Base-by-base conservation (phyloP, 2,797 vertebrate genomes). In the Parambassis ranga region DNA sequence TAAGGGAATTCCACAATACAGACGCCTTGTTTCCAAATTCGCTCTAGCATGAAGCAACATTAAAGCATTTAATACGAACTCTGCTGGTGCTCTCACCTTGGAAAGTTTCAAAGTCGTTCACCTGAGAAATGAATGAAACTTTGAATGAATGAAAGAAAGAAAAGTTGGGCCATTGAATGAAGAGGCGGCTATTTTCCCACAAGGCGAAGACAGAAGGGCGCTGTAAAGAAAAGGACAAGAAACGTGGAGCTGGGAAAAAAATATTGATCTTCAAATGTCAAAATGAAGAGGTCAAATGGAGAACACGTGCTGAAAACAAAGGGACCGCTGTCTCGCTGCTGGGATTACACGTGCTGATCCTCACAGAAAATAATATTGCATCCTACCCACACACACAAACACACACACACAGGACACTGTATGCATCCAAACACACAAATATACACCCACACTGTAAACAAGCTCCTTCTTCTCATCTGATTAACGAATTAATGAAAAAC, bases 181-280 rank as follows among this genome's bases (percentile, higher is more conserved):
- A n/a, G n/a, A n/a, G n/a, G n/a, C n/a, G n/a, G n/a, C n/a, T n/a
- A n/a, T n/a, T n/a, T n/a, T n/a, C n/a, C n/a, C n/a, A n/a, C 28
- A 10, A 23, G 16, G 30, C 32, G 6, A 41, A 41, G 28, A 33
- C 16, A 18, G 24, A 19, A 5, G 10, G 8, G 11, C 3, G 43
- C 14, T 13, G 7, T 48, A 32, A 52, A n/a, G 7, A 22, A 51
- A 50, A 36, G 3, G n/a, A 31, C 10, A 18, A 10, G 23, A n/a
- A 30, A 13, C 9, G 46, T 1, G 1, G 20, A 13, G 4, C 47
- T 13, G 13, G 15, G 8, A 10, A 31, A 33, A n/a, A 19, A 5
- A 1, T 11, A 26, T 27, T 59, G 13, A 46, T 50, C 6, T 4
- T 26, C 10, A 50, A 65, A 69, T 62, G 38, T 38, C 51, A 50